Base-by-base conservation (phyloP, 2,888 invertebrate species). In the Piscicola geometra region DNA sequence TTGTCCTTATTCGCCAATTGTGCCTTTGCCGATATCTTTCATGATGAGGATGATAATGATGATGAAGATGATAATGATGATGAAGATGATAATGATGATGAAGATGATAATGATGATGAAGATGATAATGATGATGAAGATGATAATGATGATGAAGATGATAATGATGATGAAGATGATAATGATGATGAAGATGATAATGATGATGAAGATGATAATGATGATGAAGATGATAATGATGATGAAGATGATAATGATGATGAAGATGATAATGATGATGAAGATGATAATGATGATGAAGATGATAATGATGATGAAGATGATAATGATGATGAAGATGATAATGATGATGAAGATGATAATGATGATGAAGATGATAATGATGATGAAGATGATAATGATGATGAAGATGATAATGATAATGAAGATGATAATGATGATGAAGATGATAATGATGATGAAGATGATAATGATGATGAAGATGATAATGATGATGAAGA, bases 121-220 rank as follows among this genome's bases (percentile, higher is more conserved):
- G 71, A 71, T 71, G 56, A 52, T 71, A 52, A 52, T 52, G 56
- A 71, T 71, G 71, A 71, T 41, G 71, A 50, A 9, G 71, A 71
- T 52, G 71, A 71, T 47, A 28, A 71, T 71, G 47, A 52, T 33
- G 71, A 41, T 25, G 28, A 71, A 50, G 71, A 71, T 28, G 3
- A 71, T 47, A 25, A 69, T 36, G 69, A 69, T 69, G 47, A 47
- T 47, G 32, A 50, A 18, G 71, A n/a, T 71, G 28, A 47, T 25
- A n/a, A 47, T n/a, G 71, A 33, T 32, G 68, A 68, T 68, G 30
- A 33, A 9, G 35, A 68, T 68, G 35, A 68, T 30, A n/a, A 68
- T 68, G 35, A 33, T 68, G 35, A 68, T 68, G 30, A 33, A 9
- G 68, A 82, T 68, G 68, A n/a, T 33, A 30, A 30, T 68, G 68